Evolutionary conservation across 2,113 vertebrate genomes (phyloP).

Genomic region (Pao palembangensis): DNA sequence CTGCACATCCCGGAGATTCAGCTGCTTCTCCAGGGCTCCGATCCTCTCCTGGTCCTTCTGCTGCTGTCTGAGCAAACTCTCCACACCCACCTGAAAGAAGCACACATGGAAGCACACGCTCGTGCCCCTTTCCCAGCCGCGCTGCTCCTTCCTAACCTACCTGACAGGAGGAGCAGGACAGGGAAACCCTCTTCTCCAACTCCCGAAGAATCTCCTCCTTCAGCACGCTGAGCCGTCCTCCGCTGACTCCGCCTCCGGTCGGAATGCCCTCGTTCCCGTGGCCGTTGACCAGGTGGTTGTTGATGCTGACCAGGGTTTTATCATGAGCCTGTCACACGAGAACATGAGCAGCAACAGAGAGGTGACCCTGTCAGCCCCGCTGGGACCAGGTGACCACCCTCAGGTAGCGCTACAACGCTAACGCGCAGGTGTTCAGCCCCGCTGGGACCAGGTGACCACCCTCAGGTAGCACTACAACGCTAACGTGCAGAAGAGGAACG

Average conservation of each 20-base stretch:
- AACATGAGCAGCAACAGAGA: background rate
- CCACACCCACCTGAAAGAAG: constrained; percentile 66
- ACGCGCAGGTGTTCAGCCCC: too few species aligned
- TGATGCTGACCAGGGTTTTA: constrained; percentile 79
- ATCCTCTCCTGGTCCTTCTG: constrained; percentile 81
- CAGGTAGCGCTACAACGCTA: too few species aligned
- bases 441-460: too few species aligned
- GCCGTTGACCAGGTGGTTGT: constrained; percentile 77
- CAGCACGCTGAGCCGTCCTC: constrained; percentile 34
- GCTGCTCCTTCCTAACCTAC: constrained; percentile 16
- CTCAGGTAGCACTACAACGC: too few species aligned
- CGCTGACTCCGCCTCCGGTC: constrained; percentile 40
- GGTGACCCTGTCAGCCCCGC: too few species aligned
- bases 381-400: too few species aligned
- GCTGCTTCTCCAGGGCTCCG: constrained; percentile 81
- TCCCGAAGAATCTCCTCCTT: constrained; percentile 78
- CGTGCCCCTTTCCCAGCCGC: background rate
- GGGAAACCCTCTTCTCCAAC: constrained; percentile 80
- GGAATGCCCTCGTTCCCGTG: constrained; percentile 26
- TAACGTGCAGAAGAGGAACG: background rate
- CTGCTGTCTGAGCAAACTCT: constrained; percentile 80
- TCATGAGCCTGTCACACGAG: constrained; percentile 81
- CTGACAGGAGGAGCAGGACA: constrained; percentile 83
- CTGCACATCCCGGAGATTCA: constrained; percentile 75
- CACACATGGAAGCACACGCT: background rate